Conservation (phyloP, 2,797 vertebrate species). For the Gephyroberyx darwinii region DNA sequence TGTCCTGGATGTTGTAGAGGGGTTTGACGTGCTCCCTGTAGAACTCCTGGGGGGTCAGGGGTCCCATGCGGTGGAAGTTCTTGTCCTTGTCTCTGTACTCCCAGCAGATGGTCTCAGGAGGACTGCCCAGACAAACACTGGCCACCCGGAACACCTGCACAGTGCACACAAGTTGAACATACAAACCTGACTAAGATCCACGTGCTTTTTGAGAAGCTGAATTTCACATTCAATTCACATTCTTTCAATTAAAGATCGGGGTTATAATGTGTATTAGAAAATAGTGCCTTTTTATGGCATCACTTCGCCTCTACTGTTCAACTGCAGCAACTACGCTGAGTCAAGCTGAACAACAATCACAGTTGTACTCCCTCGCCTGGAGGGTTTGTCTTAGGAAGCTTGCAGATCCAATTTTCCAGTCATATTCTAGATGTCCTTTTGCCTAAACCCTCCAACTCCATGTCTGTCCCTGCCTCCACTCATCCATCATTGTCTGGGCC, state of each 20-base stretch:
- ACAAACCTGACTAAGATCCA: not conserved
- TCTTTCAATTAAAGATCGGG: not conserved
- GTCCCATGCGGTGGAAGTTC: constrained; percentile 92
- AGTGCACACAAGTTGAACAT: not conserved
- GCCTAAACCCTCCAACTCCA: not conserved
- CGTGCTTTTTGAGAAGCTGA: not conserved
- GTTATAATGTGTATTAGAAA: not conserved
- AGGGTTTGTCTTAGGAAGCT: not conserved
- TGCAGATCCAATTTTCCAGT: constrained; percentile 4
- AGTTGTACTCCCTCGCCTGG: not conserved
- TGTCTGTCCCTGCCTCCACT: constrained; percentile 2
- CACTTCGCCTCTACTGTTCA: not conserved
- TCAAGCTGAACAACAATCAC: not conserved
- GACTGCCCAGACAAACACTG: constrained; percentile 94
- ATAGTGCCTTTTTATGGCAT: not conserved
- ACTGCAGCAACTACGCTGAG: not conserved
- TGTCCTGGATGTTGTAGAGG: constrained; percentile 93
- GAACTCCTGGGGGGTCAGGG: constrained; percentile 91
- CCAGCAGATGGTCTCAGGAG: constrained; percentile 95
- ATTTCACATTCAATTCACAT: not conserved
- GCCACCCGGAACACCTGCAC: constrained; percentile 93
- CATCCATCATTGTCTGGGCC: constrained; percentile 12
- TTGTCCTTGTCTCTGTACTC: constrained; percentile 98
- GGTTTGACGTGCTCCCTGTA: constrained; percentile 95
- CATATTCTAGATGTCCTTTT: not conserved